Evolutionary conservation across 92 coral and sea anemone genomes (phyloP).

Genomic region (Epizoanthus rinbou): DNA sequence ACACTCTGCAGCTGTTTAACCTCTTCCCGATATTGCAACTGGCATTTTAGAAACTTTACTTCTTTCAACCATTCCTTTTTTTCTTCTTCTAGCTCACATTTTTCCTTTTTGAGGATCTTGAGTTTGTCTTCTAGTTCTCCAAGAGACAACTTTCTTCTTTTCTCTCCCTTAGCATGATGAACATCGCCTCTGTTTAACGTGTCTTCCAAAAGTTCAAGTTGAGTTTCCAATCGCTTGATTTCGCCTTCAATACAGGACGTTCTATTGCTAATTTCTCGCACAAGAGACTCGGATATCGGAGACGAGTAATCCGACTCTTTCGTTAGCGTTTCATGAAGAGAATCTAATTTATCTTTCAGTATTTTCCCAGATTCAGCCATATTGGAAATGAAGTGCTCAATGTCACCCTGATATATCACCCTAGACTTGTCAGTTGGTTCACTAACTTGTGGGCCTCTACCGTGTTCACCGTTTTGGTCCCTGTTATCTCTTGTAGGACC

Average conservation of each 20-base stretch:
- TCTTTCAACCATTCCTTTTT: constrained; percentile 74
- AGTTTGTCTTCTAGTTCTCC: constrained; percentile 59
- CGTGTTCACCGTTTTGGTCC: not conserved
- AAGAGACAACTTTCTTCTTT: constrained; percentile 39
- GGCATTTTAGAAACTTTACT: constrained; percentile 73
- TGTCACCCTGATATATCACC: not conserved
- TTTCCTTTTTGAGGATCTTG: constrained; percentile 58
- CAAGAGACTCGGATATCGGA: constrained; percentile 53
- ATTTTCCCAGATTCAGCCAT: constrained; percentile 54
- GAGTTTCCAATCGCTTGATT: constrained; percentile 74
- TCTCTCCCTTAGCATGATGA: constrained; percentile 47
- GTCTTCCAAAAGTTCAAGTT: constrained; percentile 67
- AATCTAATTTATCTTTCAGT: constrained; percentile 43
- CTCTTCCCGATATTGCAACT: constrained; percentile 77
- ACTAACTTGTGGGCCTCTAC: not conserved
- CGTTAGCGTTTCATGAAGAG: constrained; percentile 52
- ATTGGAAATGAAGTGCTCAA: constrained; percentile 39
- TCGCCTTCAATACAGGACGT: constrained; percentile 73
- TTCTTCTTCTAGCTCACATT: constrained; percentile 66
- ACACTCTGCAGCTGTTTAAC: constrained; percentile 61
- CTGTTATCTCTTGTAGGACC: not conserved
- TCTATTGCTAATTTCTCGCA: constrained; percentile 66
- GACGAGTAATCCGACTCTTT: constrained; percentile 42
- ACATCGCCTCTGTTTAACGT: constrained; percentile 61
- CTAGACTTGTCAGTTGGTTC: not conserved